Evolutionary conservation across 2,113 vertebrate genomes (phyloP), one percentile per base, ranked within the genome.

Genomic region (Phodopus roborovskii): DNA sequence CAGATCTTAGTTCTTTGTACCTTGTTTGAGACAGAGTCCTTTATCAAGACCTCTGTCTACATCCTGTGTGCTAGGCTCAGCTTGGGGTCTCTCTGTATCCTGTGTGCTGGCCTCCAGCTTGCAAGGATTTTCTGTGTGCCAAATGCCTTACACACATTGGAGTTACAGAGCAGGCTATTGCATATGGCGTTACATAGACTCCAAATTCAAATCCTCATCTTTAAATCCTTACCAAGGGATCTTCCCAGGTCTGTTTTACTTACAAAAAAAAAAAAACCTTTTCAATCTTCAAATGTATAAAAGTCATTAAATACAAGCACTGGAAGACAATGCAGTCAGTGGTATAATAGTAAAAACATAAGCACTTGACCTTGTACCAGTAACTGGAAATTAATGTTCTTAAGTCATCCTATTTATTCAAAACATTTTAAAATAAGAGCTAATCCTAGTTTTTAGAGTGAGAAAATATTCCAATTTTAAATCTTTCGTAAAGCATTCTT

Each of bases 401-500:
- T 66, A 88, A 91, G 24, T 68, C 36, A 66, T 95, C 39, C 58
- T 78, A 42, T 88, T 96, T 92, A 83, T 60, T 88, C 30, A 20
- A 83, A 90, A 36, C 15, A 7, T 70, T 91, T 96, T 82, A 89
- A 91, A 92, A 6, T 48, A 83, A 94, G 93, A 68, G 7, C 12
- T 33, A 66, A 7, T 36, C 16, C 20, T 95, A 17, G 66, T 92
- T 94, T 94, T 78, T 50, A 50, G 70, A 78, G 90, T 84, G 58
- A 94, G 17, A 92, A 71, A 88, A 1, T n/a, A 86, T 77, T 88
- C 56, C 60, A 64, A 50, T 70, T 92, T 94, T 88, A 91, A 94
- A 68, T 10, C 7, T 70, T 88, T 36, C 48, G 3, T 66, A 73
- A 91, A 79, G 36, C 56, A 74, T 53, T 95, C 4, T 19, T 94